Percentiles rank a stretch among this genome's conserved stretches.
Conservation (phyloP, 2,888 invertebrate species). For the Tupiocoris notatus region DNA sequence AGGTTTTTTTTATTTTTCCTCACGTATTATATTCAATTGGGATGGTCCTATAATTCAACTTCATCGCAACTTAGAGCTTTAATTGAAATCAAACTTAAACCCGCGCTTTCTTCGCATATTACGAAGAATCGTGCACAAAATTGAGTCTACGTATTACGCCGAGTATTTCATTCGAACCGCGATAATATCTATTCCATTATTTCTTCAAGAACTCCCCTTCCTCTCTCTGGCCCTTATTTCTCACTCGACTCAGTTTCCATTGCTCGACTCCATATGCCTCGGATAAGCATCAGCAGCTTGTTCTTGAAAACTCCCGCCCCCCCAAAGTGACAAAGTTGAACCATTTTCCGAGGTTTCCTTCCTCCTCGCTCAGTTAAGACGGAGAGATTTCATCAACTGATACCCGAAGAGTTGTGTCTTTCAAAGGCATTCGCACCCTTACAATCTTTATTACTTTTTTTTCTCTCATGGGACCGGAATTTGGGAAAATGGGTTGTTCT, state of each 20-base stretch:
- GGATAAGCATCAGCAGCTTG: neutral
- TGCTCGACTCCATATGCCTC: neutral
- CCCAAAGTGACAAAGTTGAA: neutral
- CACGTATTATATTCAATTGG: too few relatives aligned
- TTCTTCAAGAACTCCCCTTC: neutral
- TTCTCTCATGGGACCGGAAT: too few relatives aligned
- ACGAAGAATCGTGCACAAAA: too few relatives aligned
- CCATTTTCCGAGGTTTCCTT: neutral
- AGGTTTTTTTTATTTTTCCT: too few relatives aligned
- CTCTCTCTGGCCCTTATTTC: neutral
- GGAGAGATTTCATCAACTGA: neutral
- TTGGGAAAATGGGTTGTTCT: too few relatives aligned
- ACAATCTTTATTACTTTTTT: too few relatives aligned
- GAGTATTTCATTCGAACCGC: neutral
- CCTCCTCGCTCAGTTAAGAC: neutral
- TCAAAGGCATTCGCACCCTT: neutral
- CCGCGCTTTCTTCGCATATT: too few relatives aligned
- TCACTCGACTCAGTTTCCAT: neutral
- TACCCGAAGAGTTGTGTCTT: neutral
- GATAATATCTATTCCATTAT: neutral
- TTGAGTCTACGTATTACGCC: too few relatives aligned
- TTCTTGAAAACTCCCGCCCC: neutral
- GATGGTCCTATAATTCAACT: too few relatives aligned
- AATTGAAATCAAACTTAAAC: too few relatives aligned
- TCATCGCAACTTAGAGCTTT: too few relatives aligned